Evolutionary conservation across 2,797 vertebrate species (phyloP), one percentile per base, ranked within the genome.

Genomic region (Orestias chungarensis): DNA sequence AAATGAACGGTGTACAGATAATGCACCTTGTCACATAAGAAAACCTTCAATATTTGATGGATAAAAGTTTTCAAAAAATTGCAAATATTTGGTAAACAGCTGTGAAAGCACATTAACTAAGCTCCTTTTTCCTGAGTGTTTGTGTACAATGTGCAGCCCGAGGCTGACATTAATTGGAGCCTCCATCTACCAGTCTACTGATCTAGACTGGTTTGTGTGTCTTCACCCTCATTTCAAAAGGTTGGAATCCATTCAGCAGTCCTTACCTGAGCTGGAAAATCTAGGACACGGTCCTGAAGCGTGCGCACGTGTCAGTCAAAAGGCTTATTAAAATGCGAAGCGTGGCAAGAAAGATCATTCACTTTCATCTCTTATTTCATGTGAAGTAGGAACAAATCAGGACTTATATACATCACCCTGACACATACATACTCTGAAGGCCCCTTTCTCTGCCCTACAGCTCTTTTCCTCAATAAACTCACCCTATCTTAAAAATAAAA

Each of bases 371-470:
- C 71, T 84, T 72, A 71, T 76, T 75, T 54, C 55, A 70, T 73
- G 76, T 70, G 40, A 78, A 82, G 75, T 78, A 74, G 64, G 73
- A 82, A 69, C 68, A 70, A 85, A 82, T 83, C 82, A 86, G 75
- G 71, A 74, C 79, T 70, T 78, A 33, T 89, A 79, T 82, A 82
- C 77, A 81, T 90, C 87, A 90, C 83, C 54, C 64, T 83, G 80
- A 82, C 81, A 78, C 66, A 64, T 61, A 44, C 68, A 54, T 59
- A 66, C 31, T 64, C 6, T 65, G 18, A 71, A 72, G 71, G 67
- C 12, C 18, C 33, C 31, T 47, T 49, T 68, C 25, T 67, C 15
- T 52, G n/a, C 75, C 82, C 76, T 44, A 38, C 29, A 12, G 72
- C 52, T 29, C 23, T 76, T 62, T 67, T 55, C 44, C 62, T 75